These are phyloP conservation scores for Heptranchias perlo DNA, from an alignment of 2,113 vertebrate species.

Conservation along the genomic window DNA sequence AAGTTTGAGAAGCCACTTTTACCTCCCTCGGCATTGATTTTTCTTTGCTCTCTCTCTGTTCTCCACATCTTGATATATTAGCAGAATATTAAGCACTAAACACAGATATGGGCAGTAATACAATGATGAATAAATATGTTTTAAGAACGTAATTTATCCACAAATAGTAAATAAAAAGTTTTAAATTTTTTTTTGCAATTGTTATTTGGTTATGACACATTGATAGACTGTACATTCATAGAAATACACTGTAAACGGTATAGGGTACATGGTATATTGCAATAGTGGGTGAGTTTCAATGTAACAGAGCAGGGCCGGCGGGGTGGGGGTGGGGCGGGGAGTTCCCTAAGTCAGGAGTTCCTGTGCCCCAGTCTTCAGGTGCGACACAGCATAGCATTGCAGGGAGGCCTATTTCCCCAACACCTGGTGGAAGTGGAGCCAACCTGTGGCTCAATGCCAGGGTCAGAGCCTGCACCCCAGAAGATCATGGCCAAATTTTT, in stretches of 20 bases:
- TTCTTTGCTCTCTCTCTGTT: neutral
- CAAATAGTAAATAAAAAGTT: neutral
- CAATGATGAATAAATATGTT: neutral
- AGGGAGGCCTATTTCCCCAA: too few species aligned
- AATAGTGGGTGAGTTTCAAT: too few species aligned
- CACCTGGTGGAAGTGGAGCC: too few species aligned
- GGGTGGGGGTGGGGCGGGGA: too few species aligned
- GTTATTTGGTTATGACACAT: neutral
- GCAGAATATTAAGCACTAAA: neutral
- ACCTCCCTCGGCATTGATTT: slow-evolving; percentile 6
- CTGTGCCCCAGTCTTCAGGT: too few species aligned
- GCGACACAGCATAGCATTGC: too few species aligned
- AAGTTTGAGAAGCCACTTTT: neutral
- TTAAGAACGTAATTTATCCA: neutral
- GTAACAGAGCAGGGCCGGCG: too few species aligned
- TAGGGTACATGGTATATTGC: too few species aligned
- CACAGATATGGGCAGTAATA: neutral
- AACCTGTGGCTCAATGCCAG: too few species aligned
- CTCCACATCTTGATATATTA: neutral
- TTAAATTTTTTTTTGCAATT: neutral
- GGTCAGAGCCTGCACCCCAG: too few species aligned
- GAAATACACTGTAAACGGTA: neutral
- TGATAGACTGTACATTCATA: neutral
- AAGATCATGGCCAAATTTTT: too few species aligned
- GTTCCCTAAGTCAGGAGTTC: too few species aligned